A percentile compares a stretch with the other conserved stretches of the same genome.
Evolutionary conservation across 2,888 invertebrate genomes (phyloP).

Genomic region (Geotrupes spiniger): DNA sequence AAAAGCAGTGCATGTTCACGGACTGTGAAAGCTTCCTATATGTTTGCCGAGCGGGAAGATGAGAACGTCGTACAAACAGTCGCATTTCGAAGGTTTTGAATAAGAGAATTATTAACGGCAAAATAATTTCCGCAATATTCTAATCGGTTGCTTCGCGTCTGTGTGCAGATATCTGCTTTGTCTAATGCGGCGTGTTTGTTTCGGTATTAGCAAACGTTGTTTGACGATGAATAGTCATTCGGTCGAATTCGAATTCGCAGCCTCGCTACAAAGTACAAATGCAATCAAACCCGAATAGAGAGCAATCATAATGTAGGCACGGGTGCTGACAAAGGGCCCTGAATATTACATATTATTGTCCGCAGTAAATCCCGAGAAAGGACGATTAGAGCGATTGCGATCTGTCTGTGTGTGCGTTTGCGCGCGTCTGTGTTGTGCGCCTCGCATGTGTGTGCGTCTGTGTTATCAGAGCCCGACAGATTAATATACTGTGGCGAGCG

Average conservation of each 20-base stretch:
- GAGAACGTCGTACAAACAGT: too few species aligned
- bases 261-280: slow-evolving; percentile 31
- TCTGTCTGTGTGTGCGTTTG: slow-evolving; percentile 14
- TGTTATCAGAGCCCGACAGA: slow-evolving; percentile 31
- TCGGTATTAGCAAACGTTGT: slow-evolving; percentile 19
- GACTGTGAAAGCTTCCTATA: too few species aligned
- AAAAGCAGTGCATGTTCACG: too few species aligned
- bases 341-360: slow-evolving; percentile 38
- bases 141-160: background rate
- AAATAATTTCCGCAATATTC: slow-evolving; percentile 17
- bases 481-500: slow-evolving; percentile 36
- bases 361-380: slow-evolving; percentile 40
- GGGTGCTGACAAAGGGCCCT: slow-evolving; percentile 33
- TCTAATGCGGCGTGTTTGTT: slow-evolving; percentile 21
- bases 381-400: slow-evolving; percentile 35
- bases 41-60: too few species aligned
- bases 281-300: slow-evolving; percentile 36
- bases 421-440: background rate
- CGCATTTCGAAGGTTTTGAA: background rate
- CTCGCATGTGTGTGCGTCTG: slow-evolving; percentile 9
- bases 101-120: background rate
- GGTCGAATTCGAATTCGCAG: slow-evolving; percentile 13
- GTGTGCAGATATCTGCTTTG: slow-evolving; percentile 16
- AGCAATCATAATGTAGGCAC: slow-evolving; percentile 34
- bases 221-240: slow-evolving; percentile 11